Evolutionary conservation across 2,888 invertebrate genomes (phyloP).

Genomic region (Netelia virgata): DNA sequence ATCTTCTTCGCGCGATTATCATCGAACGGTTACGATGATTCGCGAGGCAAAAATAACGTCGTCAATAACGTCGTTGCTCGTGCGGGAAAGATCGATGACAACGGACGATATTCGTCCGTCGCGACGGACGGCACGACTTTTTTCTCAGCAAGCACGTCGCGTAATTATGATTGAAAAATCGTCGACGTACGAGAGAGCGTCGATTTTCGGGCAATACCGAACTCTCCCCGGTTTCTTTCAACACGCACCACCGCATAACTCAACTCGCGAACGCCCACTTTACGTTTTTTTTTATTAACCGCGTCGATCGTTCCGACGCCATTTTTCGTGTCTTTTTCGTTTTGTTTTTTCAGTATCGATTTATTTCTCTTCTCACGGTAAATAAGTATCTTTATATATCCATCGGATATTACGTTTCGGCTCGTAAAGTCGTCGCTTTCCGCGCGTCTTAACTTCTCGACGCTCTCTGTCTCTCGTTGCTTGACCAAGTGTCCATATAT

Average conservation of each 20-base stretch:
- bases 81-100: too few relatives aligned
- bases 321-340: constrained; percentile 6
- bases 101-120: neutral
- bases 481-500: constrained; percentile 48
- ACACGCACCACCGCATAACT: constrained; percentile 59
- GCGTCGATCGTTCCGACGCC: neutral
- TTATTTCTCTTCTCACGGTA: neutral
- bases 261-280: constrained; percentile 45
- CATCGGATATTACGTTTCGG: neutral
- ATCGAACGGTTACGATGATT: too few relatives aligned
- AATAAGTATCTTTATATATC: neutral
- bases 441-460: constrained; percentile 25
- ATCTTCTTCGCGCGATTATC: too few relatives aligned
- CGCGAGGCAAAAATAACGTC: too few relatives aligned
- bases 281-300: constrained; percentile 11
- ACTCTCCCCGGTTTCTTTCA: constrained; percentile 43
- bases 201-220: constrained; percentile 47
- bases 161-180: constrained; percentile 30
- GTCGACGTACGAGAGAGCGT: constrained; percentile 37
- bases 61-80: too few relatives aligned
- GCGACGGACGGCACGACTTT: neutral
- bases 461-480: constrained; percentile 33
- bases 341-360: neutral
- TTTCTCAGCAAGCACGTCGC: neutral
- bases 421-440: constrained; percentile 4